Percentiles rank a stretch among this genome's conserved stretches.
Conservation (phyloP, 1,140 invertebrate species). For the Hylaeus volcanicus region DNA sequence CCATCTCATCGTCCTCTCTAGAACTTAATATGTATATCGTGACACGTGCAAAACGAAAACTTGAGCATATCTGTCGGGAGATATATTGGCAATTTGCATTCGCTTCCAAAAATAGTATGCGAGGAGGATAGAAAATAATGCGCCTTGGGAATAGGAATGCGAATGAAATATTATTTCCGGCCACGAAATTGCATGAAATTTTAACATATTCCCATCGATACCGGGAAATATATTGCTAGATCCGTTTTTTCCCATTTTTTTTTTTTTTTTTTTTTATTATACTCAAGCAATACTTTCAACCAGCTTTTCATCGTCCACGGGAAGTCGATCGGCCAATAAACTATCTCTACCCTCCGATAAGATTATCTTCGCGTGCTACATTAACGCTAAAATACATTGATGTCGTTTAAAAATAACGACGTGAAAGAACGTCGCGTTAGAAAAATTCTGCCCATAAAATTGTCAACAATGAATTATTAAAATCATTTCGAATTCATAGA, state of each 20-base stretch:
- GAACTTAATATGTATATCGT: neutral
- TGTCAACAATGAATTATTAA: too few species aligned
- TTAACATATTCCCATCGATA: conserved; percentile 15
- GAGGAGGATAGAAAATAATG: neutral
- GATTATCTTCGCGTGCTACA: neutral
- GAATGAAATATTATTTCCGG: neutral
- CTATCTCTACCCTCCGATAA: neutral
- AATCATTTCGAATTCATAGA: too few species aligned
- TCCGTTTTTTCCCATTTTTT: neutral
- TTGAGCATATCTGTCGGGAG: neutral
- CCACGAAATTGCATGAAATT: conserved; percentile 25
- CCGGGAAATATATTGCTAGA: conserved; percentile 2
- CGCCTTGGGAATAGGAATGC: neutral
- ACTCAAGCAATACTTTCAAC: neutral
- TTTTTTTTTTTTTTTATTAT: conserved; percentile 2
- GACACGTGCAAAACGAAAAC: neutral
- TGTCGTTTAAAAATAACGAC: conserved; percentile 15
- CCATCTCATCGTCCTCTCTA: too few species aligned
- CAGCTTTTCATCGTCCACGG: conserved; percentile 7
- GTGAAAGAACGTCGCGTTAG: neutral
- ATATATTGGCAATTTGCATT: neutral
- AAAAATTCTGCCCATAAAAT: too few species aligned
- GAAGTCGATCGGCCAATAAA: conserved; percentile 27
- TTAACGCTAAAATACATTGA: conserved; percentile 5
- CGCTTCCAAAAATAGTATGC: neutral